Conservation (phyloP, 2,888 invertebrate species). For the Bombylius major region DNA sequence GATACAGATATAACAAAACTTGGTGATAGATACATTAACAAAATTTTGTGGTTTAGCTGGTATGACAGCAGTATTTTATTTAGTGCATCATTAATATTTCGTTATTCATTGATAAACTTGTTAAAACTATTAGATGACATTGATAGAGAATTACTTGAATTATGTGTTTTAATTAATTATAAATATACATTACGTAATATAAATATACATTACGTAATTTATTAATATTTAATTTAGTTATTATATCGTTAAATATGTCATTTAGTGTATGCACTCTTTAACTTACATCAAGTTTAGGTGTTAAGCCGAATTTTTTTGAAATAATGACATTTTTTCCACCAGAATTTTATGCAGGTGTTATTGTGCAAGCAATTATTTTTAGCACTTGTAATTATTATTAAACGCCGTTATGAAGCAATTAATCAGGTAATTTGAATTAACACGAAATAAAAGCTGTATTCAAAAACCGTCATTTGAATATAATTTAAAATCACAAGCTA, state of each 20-base stretch:
- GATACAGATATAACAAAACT: constrained; percentile 29
- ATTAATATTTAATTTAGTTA: constrained; percentile 20
- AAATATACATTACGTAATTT: constrained; percentile 23
- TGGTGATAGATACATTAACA: constrained; percentile 30
- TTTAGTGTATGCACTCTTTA: constrained; percentile 18
- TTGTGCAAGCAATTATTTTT: not conserved
- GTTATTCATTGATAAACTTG: constrained; percentile 23
- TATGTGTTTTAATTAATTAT: constrained; percentile 30
- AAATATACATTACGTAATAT: no score
- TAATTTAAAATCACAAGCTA: no score
- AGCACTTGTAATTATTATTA: constrained; percentile 18
- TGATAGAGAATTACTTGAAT: constrained; percentile 23
- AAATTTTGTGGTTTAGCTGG: constrained; percentile 29
- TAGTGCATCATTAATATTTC: constrained; percentile 24
- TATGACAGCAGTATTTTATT: constrained; percentile 28
- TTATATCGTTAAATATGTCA: constrained; percentile 20
- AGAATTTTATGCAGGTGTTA: constrained; percentile 20
- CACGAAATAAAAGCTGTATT: no score
- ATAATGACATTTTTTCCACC: constrained; percentile 24
- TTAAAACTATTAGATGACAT: constrained; percentile 24
- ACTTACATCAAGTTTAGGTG: constrained; percentile 13
- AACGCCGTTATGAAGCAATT: constrained; percentile 20
- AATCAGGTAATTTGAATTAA: constrained; percentile 24
- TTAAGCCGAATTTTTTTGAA: constrained; percentile 13
- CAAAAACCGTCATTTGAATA: no score